Evolutionary conservation across 2,797 vertebrate species (phyloP).

Genomic region (Sternarchorhynchus goeldii): DNA sequence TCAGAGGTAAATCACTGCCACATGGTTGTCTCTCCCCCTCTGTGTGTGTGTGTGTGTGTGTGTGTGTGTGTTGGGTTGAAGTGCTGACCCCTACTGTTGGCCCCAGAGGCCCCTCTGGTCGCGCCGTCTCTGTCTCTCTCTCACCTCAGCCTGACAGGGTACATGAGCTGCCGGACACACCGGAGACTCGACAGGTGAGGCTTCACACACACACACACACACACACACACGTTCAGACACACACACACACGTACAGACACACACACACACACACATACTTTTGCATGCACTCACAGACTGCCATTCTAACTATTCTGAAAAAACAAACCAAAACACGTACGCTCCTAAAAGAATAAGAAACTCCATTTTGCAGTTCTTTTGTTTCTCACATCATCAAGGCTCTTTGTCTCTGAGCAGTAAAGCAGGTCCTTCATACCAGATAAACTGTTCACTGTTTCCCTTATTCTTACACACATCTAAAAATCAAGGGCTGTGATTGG

Average conservation of each 20-base stretch:
- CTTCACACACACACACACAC: slow-evolving; percentile 39
- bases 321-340: neutral
- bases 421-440: neutral
- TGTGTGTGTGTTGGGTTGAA: slow-evolving; percentile 61
- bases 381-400: neutral
- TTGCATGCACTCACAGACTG: slow-evolving; percentile 7
- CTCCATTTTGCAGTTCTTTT: neutral
- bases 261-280: slow-evolving; percentile 22
- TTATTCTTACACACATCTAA: neutral
- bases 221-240: slow-evolving; percentile 23
- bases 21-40: slow-evolving; percentile 65
- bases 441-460: neutral
- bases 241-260: slow-evolving; percentile 11
- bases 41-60: slow-evolving; percentile 8
- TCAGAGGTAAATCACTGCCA: slow-evolving; percentile 79
- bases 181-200: slow-evolving; percentile 85
- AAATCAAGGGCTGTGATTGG: no score
- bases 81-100: slow-evolving; percentile 77
- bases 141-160: slow-evolving; percentile 84
- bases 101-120: slow-evolving; percentile 74
- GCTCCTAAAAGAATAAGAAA: neutral
- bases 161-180: slow-evolving; percentile 76
- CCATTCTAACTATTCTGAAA: neutral
- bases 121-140: slow-evolving; percentile 79
- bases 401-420: neutral